Base-by-base conservation (phyloP, 2,113 vertebrate genomes). In the Gavia stellata region DNA sequence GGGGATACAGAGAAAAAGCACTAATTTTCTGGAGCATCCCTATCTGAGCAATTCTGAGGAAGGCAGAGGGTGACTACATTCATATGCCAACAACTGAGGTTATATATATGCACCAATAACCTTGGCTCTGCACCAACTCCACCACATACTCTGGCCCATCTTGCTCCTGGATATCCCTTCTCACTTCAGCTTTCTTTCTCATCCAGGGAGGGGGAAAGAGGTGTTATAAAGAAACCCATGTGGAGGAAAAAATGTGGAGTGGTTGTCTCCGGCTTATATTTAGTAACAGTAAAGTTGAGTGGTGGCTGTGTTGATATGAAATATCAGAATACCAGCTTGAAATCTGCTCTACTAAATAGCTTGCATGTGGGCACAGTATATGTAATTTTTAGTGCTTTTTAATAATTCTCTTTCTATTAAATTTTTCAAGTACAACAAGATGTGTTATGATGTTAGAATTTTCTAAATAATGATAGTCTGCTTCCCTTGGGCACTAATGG, bases 391-490 rank as follows among this genome's bases (percentile, higher is more conserved):
- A 75, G 36, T 42, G 9, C 1, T 26, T 61, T 92, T 71, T 38
- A 79, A 50, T 86, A 80, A 89, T 83, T 88, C 40, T 79, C 45
- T 56, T 82, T 95, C 74, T 82, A 96, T 82, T 89, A 86, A 83
- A 45, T 34, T 66, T 86, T 82, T 82, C 91, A 74, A 83, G 34
- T 71, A 49, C 26, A 78, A 81, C 25, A 70, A 79, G 61, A 52
- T 56, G 33, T 50, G 55, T 72, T 78, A 82, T 0, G 2, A 42
- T 61, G 42, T 56, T 82, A 88, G 40, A 15, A 65, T 81, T 91
- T 83, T 77, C 65, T n/a, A 80, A 80, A 67, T 59, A 70, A 50
- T 13, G 12, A 38, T 47, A 79, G 25, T 3, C 19, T 74, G 20
- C 66, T 91, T 78, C 45, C n/a, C 34, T 56, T 81, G 65, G 49